phyloP scores from a whole-genome alignment of 2,113 vertebrate genomes.

The Spermophilus dauricus region DNA sequence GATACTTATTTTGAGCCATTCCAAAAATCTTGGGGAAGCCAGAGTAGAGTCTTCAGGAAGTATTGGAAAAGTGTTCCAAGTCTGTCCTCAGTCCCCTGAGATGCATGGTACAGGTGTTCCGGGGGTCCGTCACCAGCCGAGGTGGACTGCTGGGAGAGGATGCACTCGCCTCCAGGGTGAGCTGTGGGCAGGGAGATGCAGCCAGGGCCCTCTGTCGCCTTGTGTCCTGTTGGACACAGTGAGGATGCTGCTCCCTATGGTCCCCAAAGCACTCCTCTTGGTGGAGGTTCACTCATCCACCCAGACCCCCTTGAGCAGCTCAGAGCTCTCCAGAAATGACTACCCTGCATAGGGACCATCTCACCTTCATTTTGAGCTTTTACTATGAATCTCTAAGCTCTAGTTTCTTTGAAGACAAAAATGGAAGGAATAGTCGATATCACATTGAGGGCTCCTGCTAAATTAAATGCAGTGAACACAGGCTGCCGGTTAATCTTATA shows the following conservation, averaged over 20 bases:
- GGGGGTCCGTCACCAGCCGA: neutral
- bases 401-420: neutral
- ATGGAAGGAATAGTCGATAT: neutral
- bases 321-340: neutral
- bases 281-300: too few species aligned
- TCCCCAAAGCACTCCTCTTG: neutral
- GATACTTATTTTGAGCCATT: neutral
- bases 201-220: too few species aligned
- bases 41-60: accelerated
- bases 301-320: too few species aligned
- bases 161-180: neutral
- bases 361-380: neutral
- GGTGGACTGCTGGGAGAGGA: neutral
- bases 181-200: neutral
- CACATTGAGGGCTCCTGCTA: neutral
- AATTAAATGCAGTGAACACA: neutral
- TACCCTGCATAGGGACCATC: too few species aligned
- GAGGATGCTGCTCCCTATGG: accelerated
- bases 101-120: neutral
- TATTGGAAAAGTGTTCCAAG: too few species aligned
- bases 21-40: neutral
- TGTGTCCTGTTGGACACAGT: accelerated
- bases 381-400: neutral
- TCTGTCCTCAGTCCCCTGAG: neutral
- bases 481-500: neutral